A percentile compares a stretch with the other conserved stretches of the same genome.
Conservation (phyloP, 2,113 vertebrate genomes). For the Anguilla rostrata region DNA sequence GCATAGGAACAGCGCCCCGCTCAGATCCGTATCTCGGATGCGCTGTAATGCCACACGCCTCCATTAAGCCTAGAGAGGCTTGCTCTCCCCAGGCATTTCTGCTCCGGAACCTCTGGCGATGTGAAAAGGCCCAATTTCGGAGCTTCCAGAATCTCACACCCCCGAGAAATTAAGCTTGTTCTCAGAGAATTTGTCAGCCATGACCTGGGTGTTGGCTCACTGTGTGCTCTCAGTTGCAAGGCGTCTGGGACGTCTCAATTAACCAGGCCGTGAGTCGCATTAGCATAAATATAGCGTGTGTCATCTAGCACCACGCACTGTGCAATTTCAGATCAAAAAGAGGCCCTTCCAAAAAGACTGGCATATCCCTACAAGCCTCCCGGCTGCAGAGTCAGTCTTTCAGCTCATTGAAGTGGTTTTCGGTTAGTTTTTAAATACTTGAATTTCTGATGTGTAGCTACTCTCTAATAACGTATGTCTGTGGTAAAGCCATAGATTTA, state of each 20-base stretch:
- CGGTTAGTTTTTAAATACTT: not conserved
- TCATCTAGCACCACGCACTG: not conserved
- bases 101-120: not conserved
- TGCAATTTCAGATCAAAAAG: not conserved
- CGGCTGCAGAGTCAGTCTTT: not conserved
- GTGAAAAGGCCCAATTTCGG: not conserved
- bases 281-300: not conserved
- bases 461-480: not conserved
- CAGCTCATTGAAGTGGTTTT: not conserved
- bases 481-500: not conserved
- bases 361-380: not conserved
- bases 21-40: not conserved
- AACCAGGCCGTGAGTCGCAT: conserved; percentile 11
- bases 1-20: too few species aligned
- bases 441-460: too few species aligned
- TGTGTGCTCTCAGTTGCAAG: not conserved
- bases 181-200: conserved; percentile 10
- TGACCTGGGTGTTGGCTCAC: not conserved
- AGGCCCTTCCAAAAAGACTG: not conserved
- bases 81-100: not conserved
- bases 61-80: not conserved
- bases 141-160: not conserved
- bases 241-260: conserved; percentile 15
- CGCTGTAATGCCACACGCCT: not conserved
- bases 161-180: not conserved